Base-by-base conservation (phyloP, 2,888 invertebrate species). In the Meloe dianella region DNA sequence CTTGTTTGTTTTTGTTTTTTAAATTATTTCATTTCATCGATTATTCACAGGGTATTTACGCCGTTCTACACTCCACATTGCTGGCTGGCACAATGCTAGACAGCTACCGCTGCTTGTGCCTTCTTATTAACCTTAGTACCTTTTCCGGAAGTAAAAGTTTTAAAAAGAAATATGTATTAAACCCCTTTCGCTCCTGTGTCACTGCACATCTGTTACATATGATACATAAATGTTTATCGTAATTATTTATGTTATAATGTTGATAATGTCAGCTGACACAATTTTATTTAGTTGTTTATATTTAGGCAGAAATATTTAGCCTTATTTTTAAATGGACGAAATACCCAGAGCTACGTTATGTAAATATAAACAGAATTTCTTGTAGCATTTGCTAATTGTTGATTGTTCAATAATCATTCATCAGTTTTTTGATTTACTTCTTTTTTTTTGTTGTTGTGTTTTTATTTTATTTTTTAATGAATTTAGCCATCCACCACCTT, bases 21-120 rank as follows among this genome's bases (percentile, higher is more conserved):
- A 20, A 41, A 41, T 17, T 67, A 67, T 64, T 62, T n/a, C n/a
- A 74, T 72, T 72, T 75, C 74, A 73, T 76, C 73, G 73, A 76
- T 71, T 64, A 74, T 74, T 75, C 78, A 79, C 80, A 80, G 79
- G 80, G 80, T 80, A 80, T 78, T 41, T 77, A 77, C 78, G 78
- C 78, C 79, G 76, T 79, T 80, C 74, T 80, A 80, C 78, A 77
- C 71, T 73, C 70, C 76, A 78, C 75, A 74, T 65, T 68, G 75
- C 75, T 77, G 77, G 71, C 70, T 73, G 73, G 75, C 74, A 74
- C 73, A 41, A 29, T 74, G 73, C 72, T 73, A 67, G 71, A 74
- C 76, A 79, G 76, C 73, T 75, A 79, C 79, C 80, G 81, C 80
- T 82, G 82, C 81, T 84, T 82, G 83, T 84, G 83, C 83, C 83